Conservation (phyloP, 2,888 invertebrate genomes). For the Limenitis camilla region DNA sequence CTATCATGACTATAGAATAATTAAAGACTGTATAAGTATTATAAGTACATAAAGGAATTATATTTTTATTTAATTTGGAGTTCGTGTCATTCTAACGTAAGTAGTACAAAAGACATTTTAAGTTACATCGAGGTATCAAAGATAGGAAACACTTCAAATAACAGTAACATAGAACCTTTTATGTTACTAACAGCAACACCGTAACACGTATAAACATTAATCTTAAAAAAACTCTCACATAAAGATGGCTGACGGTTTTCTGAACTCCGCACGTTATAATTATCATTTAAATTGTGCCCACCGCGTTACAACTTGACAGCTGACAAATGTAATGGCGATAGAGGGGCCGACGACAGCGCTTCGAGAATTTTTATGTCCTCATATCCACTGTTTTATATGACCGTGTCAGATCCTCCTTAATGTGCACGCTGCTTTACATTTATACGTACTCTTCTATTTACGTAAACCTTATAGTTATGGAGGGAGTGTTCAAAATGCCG, state of each 20-base stretch:
- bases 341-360: conserved; percentile 59
- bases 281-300: conserved; percentile 71
- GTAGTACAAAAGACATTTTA: no score
- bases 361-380: conserved; percentile 71
- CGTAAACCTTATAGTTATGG: conserved; percentile 4
- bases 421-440: conserved; percentile 32
- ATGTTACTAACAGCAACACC: neutral
- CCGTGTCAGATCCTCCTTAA: conserved; percentile 60
- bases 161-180: no score
- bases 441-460: conserved; percentile 1
- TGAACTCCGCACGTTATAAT: conserved; percentile 53
- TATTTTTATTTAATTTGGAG: no score
- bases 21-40: no score
- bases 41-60: no score
- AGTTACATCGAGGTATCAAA: no score
- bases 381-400: conserved; percentile 70
- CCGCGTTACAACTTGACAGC: conserved; percentile 66
- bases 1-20: no score
- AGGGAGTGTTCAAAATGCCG: conserved; percentile 23
- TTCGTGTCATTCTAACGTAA: no score
- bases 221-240: conserved; percentile 23
- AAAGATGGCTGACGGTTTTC: conserved; percentile 32
- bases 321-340: conserved; percentile 72
- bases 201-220: conserved; percentile 16
- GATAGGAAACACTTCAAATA: no score